Percentiles rank a stretch among this genome's conserved stretches.
Evolutionary conservation across 2,888 invertebrate genomes (phyloP).

Genomic region (Synanthedon andrenaeformis): DNA sequence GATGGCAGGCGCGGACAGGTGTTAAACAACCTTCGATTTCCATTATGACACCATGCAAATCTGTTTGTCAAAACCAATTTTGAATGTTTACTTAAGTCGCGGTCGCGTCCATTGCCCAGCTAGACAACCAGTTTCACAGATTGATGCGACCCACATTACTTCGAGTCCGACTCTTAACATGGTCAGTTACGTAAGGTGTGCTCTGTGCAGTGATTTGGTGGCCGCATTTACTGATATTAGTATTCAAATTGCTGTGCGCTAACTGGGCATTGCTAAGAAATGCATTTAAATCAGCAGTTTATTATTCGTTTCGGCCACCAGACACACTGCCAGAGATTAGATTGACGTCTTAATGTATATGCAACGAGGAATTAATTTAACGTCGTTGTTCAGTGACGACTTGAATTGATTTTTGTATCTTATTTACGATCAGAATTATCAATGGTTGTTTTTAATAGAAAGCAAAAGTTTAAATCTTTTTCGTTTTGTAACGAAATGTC

Average conservation of each 20-base stretch:
- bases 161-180: slow-evolving; percentile 8
- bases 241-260: slow-evolving; percentile 22
- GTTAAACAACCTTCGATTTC: slow-evolving; percentile 45
- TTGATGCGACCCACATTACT: slow-evolving; percentile 14
- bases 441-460: too few relatives aligned
- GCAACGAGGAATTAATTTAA: not conserved
- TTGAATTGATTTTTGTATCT: too few relatives aligned
- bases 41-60: slow-evolving; percentile 39
- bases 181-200: slow-evolving; percentile 20
- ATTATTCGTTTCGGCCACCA: slow-evolving; percentile 19
- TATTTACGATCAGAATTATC: too few relatives aligned
- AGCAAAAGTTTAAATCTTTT: too few relatives aligned
- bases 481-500: too few relatives aligned
- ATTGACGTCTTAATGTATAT: slow-evolving; percentile 7
- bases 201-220: slow-evolving; percentile 18
- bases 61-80: slow-evolving; percentile 41
- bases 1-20: slow-evolving; percentile 27
- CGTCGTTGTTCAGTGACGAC: too few relatives aligned
- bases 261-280: slow-evolving; percentile 15
- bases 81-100: not conserved
- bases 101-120: slow-evolving; percentile 6
- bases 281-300: slow-evolving; percentile 22
- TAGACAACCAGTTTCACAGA: slow-evolving; percentile 18
- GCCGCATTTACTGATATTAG: slow-evolving; percentile 11
- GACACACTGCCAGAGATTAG: slow-evolving; percentile 12